Percentiles rank a stretch among this genome's conserved stretches.
These are phyloP conservation scores for Mamestra brassicae DNA, from an alignment of 2,888 invertebrate genomes.

Conservation along the genomic window DNA sequence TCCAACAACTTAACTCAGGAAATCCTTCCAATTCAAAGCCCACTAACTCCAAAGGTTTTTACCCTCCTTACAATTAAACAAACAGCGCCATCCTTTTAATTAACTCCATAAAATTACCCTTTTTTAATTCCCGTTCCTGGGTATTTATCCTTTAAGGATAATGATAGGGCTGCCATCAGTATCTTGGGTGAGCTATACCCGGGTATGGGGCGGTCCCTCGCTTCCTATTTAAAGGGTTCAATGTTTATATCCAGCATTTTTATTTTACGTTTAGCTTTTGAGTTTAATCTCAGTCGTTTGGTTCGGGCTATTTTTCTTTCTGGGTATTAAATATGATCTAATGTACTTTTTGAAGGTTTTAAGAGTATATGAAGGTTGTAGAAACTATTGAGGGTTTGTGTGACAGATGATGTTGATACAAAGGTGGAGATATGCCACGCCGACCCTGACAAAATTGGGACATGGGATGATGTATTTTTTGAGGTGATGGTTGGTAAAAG, in stretches of 20 bases:
- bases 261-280: constrained; percentile 60
- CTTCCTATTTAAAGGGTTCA: constrained; percentile 68
- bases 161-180: constrained; percentile 61
- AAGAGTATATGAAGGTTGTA: not conserved
- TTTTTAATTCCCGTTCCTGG: constrained; percentile 56
- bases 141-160: constrained; percentile 64
- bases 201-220: constrained; percentile 65
- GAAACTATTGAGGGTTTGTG: too few species aligned
- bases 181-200: constrained; percentile 43
- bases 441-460: too few species aligned
- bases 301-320: constrained; percentile 49
- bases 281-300: constrained; percentile 51
- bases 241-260: constrained; percentile 64
- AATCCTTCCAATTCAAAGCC: constrained; percentile 26
- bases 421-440: too few species aligned
- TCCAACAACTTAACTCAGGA: not conserved
- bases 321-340: constrained; percentile 8
- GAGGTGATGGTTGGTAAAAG: too few species aligned
- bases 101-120: constrained; percentile 59
- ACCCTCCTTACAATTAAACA: constrained; percentile 50
- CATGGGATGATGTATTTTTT: too few species aligned
- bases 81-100: constrained; percentile 57
- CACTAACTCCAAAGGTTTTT: constrained; percentile 15
- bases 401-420: too few species aligned
- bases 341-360: not conserved